Base-by-base conservation (phyloP, 2,113 vertebrate genomes). In the Albula goreensis region DNA sequence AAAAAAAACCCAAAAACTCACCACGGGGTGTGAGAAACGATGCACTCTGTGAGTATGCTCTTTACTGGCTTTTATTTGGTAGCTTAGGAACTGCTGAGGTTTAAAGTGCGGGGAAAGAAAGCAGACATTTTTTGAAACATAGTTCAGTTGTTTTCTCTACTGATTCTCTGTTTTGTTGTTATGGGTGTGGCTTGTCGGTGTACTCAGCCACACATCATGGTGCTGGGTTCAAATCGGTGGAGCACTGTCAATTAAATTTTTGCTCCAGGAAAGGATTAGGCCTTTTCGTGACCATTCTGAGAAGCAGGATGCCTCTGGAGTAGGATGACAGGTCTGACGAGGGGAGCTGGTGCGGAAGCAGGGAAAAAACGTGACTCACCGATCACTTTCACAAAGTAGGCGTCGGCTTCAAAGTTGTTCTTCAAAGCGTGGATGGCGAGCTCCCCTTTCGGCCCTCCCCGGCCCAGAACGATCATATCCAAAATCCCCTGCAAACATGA, bases 351-450 rank as follows among this genome's bases (percentile, higher is more conserved):
- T 49, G 19, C 10, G 25, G 17, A 22, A 80, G n/a, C 1, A 1
- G 4, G 57, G 31, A 41, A 70, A 50, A 74, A 50, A 10, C 11
- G 2, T 49, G 50, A 96, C 98, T 98, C 94, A 99, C 98, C 98
- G 90, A 99, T 99, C 90, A 99, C 98, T 97, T 99, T 99, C 85
- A 99, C 98, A 87, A 99, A 99, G 91, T 99, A 99, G 60, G 98
- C 98, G 86, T 99, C 98, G 0, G 96, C 97, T 94, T 99, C 98
- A 78, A 98, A 99, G 94, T 99, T 99, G 93, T 99, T 99, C 94
- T 98, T 98, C 89, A 99, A 92, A 51, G 97, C 95, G 57, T 99
- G 96, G 90, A 99, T 97, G 90, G 93, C 90, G 85, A 96, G 93
- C 48, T 98, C 96, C 77, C 90, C 89, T 87, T 90, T 95, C 53